A percentile compares a stretch with the other conserved stretches of the same genome.
phyloP scores from a whole-genome alignment of 2,797 vertebrate genomes.

The Amblyraja radiata region DNA sequence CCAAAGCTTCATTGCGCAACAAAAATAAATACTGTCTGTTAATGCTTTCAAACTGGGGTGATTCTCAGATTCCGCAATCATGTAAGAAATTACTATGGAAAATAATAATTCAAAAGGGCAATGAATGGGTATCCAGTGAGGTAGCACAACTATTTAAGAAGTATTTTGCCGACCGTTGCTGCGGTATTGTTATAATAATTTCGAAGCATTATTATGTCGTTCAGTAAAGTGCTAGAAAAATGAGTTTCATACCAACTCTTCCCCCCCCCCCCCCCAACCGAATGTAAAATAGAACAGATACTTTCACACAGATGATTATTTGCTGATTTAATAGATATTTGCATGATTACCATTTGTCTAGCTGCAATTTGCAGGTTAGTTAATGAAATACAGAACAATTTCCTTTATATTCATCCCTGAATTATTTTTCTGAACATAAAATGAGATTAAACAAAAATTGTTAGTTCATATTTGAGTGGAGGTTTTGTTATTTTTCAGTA shows the following conservation, averaged over 20 bases:
- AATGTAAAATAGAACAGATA: neutral
- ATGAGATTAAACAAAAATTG: neutral
- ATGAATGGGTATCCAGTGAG: neutral
- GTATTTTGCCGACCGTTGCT: neutral
- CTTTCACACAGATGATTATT: neutral
- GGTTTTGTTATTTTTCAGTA: neutral
- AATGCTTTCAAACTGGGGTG: neutral
- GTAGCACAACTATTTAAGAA: neutral
- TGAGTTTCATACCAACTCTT: neutral
- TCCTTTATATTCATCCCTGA: neutral
- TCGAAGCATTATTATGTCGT: neutral
- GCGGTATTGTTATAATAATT: neutral
- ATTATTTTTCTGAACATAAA: neutral
- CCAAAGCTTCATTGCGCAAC: neutral
- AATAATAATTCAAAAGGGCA: neutral
- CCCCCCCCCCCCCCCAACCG: too few relatives aligned
- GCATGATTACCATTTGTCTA: neutral
- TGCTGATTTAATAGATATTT: neutral
- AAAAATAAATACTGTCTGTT: neutral
- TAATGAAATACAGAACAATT: neutral
- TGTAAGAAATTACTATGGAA: neutral
- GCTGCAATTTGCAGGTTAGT: neutral
- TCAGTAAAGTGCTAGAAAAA: neutral
- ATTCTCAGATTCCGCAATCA: neutral
- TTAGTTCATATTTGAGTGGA: neutral